A percentile compares a stretch with the other conserved stretches of the same genome.
Evolutionary conservation across 2,797 vertebrate species (phyloP).

Genomic region (Acropternis orthonyx): DNA sequence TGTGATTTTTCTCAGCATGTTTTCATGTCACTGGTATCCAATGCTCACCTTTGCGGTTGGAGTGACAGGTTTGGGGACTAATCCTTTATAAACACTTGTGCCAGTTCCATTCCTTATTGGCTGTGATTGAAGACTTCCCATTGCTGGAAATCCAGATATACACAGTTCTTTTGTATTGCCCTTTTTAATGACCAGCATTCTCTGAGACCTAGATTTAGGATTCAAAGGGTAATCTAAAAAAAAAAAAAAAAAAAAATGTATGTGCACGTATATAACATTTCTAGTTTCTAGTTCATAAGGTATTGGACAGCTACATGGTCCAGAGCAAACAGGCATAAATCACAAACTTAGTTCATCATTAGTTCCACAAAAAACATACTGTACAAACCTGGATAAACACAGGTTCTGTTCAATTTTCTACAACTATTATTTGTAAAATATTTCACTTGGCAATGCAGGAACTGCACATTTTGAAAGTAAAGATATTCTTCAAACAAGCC

Average conservation of each 20-base stretch:
- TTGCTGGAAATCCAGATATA: conserved; percentile 73
- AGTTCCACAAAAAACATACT: neutral
- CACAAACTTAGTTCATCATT: neutral
- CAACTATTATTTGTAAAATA: neutral
- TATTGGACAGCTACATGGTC: neutral
- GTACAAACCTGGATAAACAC: neutral
- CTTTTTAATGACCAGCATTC: conserved; percentile 83
- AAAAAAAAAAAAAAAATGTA: neutral
- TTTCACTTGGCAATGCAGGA: neutral
- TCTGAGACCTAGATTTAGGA: conserved; percentile 78
- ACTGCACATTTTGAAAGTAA: neutral
- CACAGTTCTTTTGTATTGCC: conserved; percentile 77
- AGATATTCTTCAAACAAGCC: neutral
- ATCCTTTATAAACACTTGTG: conserved; percentile 74
- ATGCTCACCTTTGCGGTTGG: conserved; percentile 75
- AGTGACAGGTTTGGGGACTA: conserved; percentile 74
- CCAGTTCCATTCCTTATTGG: conserved; percentile 73
- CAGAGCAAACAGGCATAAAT: neutral
- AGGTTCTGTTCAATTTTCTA: neutral
- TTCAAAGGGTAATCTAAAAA: conserved; percentile 79
- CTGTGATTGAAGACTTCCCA: conserved; percentile 69
- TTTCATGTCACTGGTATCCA: neutral
- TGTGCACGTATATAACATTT: neutral
- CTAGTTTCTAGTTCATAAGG: neutral
- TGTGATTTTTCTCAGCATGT: neutral